Base-by-base conservation (phyloP, 1,140 invertebrate genomes). In the Macrobrachium rosenbergii region DNA sequence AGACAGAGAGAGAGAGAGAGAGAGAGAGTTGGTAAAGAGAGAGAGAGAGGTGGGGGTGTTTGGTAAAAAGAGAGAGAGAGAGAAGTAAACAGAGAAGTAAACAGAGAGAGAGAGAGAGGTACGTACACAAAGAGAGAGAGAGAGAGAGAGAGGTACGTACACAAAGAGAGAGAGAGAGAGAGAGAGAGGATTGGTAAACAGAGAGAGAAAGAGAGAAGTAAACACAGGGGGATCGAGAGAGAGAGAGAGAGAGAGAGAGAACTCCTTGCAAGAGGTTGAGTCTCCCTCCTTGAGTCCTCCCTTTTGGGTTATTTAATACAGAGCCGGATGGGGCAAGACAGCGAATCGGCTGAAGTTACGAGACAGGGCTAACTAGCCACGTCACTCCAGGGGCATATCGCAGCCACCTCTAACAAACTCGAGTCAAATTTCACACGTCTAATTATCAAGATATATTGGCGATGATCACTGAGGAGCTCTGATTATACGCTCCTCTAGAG, bases 361-460 rank as follows among this genome's bases (percentile, higher is more conserved):
- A 28, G 69, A 72, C 69, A 72, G 37, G 69, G 37, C 23, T 23
- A 72, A 37, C 69, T 28, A 43, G 23, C 69, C 23, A 72, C 5
- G 6, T n/a, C 23, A 23, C 69, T 72, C 69, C 21, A 0, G 69
- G 69, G 69, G 69, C 67, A 37, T 2, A 23, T 72, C 69, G 6
- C 21, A 37, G 69, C 52, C 69, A 72, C 69, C 69, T 72, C 69
- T 72, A 72, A 72, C 69, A 72, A 72, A 72, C 69, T 72, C 23
- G 69, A 72, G 69, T 72, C 69, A 72, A 72, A 72, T 72, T 72
- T 72, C 69, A 23, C 17, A 17, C 69, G 69, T 28, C 69, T 72
- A 72, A 72, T 72, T 72, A 72, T 72, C 69, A 72, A 72, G 69
- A 72, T 72, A 72, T 72, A 72, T 72, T 72, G 69, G 69, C 69